A percentile compares a stretch with the other conserved stretches of the same genome.
These are phyloP conservation scores for Periphyllus acericola DNA, from an alignment of 2,888 invertebrate species.

Conservation along the genomic window DNA sequence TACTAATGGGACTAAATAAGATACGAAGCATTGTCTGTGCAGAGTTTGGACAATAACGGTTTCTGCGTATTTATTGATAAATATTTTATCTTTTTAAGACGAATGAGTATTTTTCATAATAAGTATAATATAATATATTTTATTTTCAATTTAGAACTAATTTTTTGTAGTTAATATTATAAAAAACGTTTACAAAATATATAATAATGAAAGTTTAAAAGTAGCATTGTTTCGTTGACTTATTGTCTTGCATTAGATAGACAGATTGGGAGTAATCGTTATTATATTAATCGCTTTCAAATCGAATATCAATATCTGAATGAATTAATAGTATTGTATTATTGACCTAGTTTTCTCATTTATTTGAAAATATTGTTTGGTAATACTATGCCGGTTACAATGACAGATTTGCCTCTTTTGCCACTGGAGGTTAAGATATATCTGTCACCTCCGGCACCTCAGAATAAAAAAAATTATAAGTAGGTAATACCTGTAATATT, in stretches of 20 bases:
- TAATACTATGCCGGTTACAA: background rate
- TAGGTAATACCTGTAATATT: too few relatives aligned
- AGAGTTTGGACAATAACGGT: too few relatives aligned
- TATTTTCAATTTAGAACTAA: too few relatives aligned
- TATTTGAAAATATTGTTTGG: constrained; percentile 30
- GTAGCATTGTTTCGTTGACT: constrained; percentile 2
- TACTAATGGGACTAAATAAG: too few relatives aligned
- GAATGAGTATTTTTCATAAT: too few relatives aligned
- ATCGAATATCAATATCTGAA: constrained; percentile 28
- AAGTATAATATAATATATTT: too few relatives aligned
- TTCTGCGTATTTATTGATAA: too few relatives aligned
- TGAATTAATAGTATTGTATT: constrained; percentile 20
- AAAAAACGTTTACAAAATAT: background rate
- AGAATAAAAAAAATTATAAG: too few relatives aligned
- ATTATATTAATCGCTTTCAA: constrained; percentile 56
- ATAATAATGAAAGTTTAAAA: background rate
- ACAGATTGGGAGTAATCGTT: constrained; percentile 5
- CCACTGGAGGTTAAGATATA: too few relatives aligned
- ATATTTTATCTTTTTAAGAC: too few relatives aligned
- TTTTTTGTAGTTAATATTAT: too few relatives aligned
- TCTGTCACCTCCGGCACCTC: background rate
- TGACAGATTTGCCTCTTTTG: background rate
- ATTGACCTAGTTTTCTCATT: constrained; percentile 45
- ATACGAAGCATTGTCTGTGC: too few relatives aligned
- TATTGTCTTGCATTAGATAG: background rate